Evolutionary conservation across 2,888 invertebrate species (phyloP).

Genomic region (Nomada ruficornis): DNA sequence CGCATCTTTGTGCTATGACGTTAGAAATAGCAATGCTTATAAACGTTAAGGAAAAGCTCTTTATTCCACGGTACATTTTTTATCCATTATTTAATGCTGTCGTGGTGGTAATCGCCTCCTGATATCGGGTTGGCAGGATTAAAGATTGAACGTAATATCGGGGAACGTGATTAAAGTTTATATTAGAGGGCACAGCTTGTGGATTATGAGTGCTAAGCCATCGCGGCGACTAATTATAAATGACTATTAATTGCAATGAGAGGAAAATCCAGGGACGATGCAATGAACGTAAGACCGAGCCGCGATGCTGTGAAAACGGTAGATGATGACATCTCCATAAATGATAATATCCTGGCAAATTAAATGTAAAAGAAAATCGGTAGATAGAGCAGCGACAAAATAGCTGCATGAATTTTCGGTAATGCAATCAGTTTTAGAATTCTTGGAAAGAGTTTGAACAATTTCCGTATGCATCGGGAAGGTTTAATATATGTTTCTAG

Average conservation of each 20-base stretch:
- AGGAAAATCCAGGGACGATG: constrained; percentile 48
- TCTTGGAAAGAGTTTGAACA: no score
- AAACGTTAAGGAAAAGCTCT: no score
- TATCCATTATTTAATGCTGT: constrained; percentile 18
- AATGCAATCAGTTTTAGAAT: no score
- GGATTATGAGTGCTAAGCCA: constrained; percentile 63
- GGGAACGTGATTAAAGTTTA: constrained; percentile 74
- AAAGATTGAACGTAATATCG: constrained; percentile 67
- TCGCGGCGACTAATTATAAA: constrained; percentile 70
- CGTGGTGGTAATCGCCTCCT: constrained; percentile 7
- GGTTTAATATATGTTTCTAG: background rate
- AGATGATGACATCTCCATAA: constrained; percentile 47
- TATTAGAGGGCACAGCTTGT: constrained; percentile 58
- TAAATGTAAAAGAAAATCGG: constrained; percentile 35
- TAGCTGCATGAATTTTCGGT: background rate
- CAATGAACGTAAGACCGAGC: constrained; percentile 49
- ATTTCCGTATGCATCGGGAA: background rate
- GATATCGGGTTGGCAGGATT: constrained; percentile 63
- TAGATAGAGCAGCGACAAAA: background rate
- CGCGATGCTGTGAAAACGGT: constrained; percentile 44
- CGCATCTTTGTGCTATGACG: no score
- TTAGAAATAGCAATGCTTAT: no score
- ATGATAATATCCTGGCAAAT: constrained; percentile 53
- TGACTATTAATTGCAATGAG: constrained; percentile 76
- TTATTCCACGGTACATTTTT: constrained; percentile 18